Evolutionary conservation across 2,113 vertebrate genomes (phyloP).

Genomic region (Alosa alosa): DNA sequence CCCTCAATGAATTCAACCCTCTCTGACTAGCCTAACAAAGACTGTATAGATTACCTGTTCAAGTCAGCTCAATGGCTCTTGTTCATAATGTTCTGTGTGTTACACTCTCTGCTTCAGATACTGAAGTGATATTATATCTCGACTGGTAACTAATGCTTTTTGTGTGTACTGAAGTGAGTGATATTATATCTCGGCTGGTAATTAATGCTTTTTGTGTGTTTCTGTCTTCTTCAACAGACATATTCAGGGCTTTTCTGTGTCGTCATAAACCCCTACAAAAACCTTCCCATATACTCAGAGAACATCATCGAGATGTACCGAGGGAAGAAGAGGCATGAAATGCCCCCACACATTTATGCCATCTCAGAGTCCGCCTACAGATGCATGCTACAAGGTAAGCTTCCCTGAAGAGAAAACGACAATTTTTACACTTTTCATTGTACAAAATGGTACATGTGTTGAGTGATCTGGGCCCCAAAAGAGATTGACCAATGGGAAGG

Average conservation of each 20-base stretch:
- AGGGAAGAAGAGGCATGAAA: constrained; percentile 97
- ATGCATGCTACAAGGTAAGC: constrained; percentile 97
- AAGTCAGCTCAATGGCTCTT: background rate
- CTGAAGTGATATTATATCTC: background rate
- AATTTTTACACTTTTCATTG: background rate
- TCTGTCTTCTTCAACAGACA: constrained; percentile 72
- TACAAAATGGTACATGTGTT: background rate
- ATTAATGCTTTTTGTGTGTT: constrained; percentile 1
- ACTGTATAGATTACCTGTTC: background rate
- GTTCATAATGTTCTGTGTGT: background rate
- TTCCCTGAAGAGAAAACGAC: background rate
- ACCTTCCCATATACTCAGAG: constrained; percentile 97
- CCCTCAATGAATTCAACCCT: background rate
- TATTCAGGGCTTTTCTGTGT: constrained; percentile 99
- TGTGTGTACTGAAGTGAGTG: background rate
- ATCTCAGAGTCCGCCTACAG: constrained; percentile 97
- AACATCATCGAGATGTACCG: constrained; percentile 99
- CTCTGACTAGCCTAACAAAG: background rate
- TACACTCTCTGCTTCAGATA: background rate
- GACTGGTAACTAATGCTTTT: background rate
- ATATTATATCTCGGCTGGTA: background rate
- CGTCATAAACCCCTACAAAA: constrained; percentile 98
- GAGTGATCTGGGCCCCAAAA: too few species aligned
- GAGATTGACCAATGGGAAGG: too few species aligned
- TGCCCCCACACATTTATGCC: constrained; percentile 98